Conservation (phyloP, 2,888 invertebrate species). For the Zaprionus lineosus region DNA sequence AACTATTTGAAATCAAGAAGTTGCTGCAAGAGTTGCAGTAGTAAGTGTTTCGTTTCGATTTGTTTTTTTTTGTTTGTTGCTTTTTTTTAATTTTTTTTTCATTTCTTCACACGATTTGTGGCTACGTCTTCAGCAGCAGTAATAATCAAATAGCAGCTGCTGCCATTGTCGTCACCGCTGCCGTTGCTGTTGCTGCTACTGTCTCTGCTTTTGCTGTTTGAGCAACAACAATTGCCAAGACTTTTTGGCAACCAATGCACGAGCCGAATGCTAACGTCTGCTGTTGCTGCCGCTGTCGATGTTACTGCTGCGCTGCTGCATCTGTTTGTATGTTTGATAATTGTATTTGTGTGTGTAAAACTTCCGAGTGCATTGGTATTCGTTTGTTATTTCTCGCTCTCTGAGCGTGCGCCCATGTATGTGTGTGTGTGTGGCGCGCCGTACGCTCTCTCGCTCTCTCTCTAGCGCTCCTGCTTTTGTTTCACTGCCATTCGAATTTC, state of each 20-base stretch:
- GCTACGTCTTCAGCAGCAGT: conserved; percentile 47
- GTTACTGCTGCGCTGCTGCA: conserved; percentile 23
- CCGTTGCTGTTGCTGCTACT: conserved; percentile 4
- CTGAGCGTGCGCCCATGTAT: conserved; percentile 38
- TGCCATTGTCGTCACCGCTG: conserved; percentile 14
- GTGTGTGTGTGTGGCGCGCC: too few relatives aligned
- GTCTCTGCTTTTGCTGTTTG: conserved; percentile 27
- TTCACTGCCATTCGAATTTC: conserved; percentile 63
- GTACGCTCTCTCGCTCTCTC: conserved; percentile 23
- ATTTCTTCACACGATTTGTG: conserved; percentile 45
- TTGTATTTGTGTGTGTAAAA: conserved; percentile 19
- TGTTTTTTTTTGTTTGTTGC: conserved; percentile 8
- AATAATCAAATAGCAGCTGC: conserved; percentile 49
- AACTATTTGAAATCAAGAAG: conserved; percentile 13
- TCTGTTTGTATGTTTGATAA: conserved; percentile 31
- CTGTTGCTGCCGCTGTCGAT: conserved; percentile 17
- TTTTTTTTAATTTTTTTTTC: conserved; percentile 27
- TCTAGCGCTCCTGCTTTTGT: conserved; percentile 33
- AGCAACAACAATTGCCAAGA: conserved; percentile 41
- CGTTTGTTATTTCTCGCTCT: conserved; percentile 51
- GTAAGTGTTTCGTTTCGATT: conserved; percentile 17
- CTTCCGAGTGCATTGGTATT: conserved; percentile 57
- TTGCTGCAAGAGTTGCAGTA: conserved; percentile 24
- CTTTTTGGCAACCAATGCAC: conserved; percentile 52
- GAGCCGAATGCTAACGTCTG: conserved; percentile 46